phyloP scores from a whole-genome alignment of 2,113 vertebrate species.

The Engraulis encrasicolus region DNA sequence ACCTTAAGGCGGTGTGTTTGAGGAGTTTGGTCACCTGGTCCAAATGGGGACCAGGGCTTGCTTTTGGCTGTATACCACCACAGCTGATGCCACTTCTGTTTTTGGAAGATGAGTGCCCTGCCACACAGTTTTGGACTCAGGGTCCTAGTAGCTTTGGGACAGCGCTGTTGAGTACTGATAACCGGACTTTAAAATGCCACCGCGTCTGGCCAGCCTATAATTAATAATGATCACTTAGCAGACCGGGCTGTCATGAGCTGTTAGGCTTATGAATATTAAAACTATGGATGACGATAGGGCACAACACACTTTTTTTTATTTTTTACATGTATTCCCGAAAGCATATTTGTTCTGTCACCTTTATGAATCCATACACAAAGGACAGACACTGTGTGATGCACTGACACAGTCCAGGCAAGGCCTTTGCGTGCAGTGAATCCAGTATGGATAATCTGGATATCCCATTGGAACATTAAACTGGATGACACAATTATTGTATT shows the following conservation, averaged over 20 bases:
- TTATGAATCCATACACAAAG: not conserved
- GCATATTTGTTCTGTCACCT: not conserved
- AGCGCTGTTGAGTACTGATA: not conserved
- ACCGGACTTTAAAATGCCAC: not conserved
- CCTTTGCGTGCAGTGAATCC: too few species aligned
- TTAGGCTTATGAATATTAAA: not conserved
- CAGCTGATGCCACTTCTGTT: not conserved
- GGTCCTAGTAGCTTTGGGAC: not conserved
- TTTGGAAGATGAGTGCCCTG: slow-evolving; percentile 2
- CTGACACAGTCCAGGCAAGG: too few species aligned
- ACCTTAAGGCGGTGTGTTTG: not conserved
- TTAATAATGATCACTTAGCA: not conserved
- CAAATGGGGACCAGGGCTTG: not conserved
- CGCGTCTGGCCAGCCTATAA: not conserved
- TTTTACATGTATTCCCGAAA: not conserved
- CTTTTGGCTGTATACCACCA: not conserved
- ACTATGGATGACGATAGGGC: not conserved
- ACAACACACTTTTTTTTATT: not conserved
- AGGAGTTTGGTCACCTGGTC: not conserved
- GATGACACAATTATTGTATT: too few species aligned
- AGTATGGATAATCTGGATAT: too few species aligned
- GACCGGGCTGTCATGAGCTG: not conserved
- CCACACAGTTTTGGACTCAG: not conserved
- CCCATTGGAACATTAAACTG: too few species aligned
- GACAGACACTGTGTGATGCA: not conserved